A percentile compares a stretch with the other conserved stretches of the same genome.
phyloP scores from a whole-genome alignment of 2,888 invertebrate species.

The Cephus spinipes region DNA sequence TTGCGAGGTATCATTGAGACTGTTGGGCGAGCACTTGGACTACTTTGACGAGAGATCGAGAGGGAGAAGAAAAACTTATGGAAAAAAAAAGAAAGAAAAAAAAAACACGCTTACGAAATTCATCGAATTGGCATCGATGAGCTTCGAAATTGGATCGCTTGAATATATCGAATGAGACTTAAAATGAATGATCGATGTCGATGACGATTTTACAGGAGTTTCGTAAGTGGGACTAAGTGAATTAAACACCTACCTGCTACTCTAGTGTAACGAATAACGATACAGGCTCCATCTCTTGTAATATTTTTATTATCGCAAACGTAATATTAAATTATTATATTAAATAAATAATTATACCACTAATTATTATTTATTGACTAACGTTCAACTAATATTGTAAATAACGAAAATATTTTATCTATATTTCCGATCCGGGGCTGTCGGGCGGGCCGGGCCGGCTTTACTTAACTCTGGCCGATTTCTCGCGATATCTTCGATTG shows the following conservation, averaged over 20 bases:
- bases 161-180: too few relatives aligned
- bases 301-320: conserved; percentile 66
- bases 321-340: conserved; percentile 49
- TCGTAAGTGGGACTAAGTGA: background rate
- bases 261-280: conserved; percentile 38
- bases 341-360: conserved; percentile 62
- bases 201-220: too few relatives aligned
- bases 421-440: conserved; percentile 64
- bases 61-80: too few relatives aligned
- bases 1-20: too few relatives aligned
- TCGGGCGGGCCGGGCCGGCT: conserved; percentile 38
- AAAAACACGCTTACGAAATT: too few relatives aligned
- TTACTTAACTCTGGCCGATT: conserved; percentile 42
- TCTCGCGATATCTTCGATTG: conserved; percentile 8
- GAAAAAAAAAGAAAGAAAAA: too few relatives aligned
- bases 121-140: too few relatives aligned
- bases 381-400: conserved; percentile 66
- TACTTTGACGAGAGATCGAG: too few relatives aligned
- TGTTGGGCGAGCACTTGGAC: too few relatives aligned
- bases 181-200: too few relatives aligned
- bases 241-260: conserved; percentile 32
- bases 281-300: conserved; percentile 64
- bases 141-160: too few relatives aligned
- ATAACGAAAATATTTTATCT: conserved; percentile 67
- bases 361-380: conserved; percentile 66